A percentile compares a stretch with the other conserved stretches of the same genome.
These are phyloP conservation scores for Lampris incognitus DNA, from an alignment of 2,113 vertebrate genomes.

Conservation along the genomic window DNA sequence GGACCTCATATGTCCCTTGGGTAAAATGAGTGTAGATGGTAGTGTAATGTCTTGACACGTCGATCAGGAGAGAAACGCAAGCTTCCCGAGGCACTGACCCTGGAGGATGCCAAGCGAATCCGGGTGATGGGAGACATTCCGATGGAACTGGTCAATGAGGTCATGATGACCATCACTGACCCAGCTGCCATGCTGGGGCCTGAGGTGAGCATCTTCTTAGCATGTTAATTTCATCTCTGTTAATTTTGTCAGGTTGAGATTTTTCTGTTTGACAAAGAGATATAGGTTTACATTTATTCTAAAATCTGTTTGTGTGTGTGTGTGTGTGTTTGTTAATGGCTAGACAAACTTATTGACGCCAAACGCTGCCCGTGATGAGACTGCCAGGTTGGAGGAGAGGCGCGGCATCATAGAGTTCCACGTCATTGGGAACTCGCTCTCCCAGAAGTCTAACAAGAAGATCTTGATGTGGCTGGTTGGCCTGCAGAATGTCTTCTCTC, in stretches of 20 bases:
- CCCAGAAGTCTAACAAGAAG: conserved; percentile 97
- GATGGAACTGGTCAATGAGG: conserved; percentile 99
- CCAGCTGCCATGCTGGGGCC: conserved; percentile 98
- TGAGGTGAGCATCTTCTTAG: conserved; percentile 79
- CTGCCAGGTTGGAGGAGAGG: conserved; percentile 94
- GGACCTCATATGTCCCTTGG: too few relatives aligned
- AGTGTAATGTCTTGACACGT: background rate
- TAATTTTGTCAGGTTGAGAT: background rate
- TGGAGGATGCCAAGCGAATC: conserved; percentile 97
- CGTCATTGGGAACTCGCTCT: conserved; percentile 96
- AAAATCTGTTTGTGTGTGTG: background rate
- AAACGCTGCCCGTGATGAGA: conserved; percentile 96
- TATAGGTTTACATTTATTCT: too few relatives aligned
- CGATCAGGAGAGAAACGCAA: conserved; percentile 94
- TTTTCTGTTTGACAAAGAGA: background rate
- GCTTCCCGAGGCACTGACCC: conserved; percentile 91
- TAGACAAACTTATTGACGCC: conserved; percentile 96
- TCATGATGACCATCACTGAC: conserved; percentile 99
- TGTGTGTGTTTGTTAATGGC: background rate
- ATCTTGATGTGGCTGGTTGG: conserved; percentile 98
- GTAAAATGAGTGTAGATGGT: background rate
- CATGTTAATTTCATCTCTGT: background rate
- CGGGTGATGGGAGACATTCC: conserved; percentile 98
- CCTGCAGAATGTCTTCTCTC: conserved; percentile 97
- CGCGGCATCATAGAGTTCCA: conserved; percentile 98